phyloP scores from a whole-genome alignment of 2,113 vertebrate species.

The Sterna hirundo region DNA sequence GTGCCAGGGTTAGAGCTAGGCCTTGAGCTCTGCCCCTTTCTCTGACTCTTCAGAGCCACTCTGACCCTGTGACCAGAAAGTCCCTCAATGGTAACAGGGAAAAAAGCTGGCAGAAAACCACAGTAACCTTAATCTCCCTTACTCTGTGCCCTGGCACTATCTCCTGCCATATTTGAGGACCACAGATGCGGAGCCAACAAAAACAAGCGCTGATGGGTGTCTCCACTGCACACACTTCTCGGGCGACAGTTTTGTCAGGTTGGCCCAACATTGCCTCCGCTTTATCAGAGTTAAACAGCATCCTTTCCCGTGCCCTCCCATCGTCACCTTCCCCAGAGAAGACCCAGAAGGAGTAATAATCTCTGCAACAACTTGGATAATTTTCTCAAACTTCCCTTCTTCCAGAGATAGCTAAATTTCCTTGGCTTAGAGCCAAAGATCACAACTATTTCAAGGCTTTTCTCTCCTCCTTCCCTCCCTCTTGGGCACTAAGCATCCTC shows the following conservation, averaged over 20 bases:
- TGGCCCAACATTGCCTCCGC: fast-evolving
- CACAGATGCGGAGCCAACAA: not conserved
- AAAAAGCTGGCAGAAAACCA: not conserved
- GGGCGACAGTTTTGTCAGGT: not conserved
- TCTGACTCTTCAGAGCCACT: not conserved
- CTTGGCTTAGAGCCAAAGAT: not conserved
- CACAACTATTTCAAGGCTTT: not conserved
- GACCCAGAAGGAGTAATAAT: not conserved
- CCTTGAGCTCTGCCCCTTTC: not conserved
- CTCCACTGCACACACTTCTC: not conserved
- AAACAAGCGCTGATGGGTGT: not conserved
- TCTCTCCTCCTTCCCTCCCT: not conserved
- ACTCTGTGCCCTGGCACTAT: not conserved
- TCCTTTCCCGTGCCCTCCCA: not conserved
- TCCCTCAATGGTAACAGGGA: not conserved
- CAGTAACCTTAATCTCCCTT: not conserved
- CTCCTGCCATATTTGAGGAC: not conserved
- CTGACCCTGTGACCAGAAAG: not conserved
- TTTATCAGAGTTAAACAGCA: not conserved
- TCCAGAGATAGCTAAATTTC: not conserved
- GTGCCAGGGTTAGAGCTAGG: not conserved
- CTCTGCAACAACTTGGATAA: not conserved
- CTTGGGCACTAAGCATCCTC: not conserved
- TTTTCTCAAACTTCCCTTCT: not conserved
- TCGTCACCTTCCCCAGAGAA: not conserved